These are phyloP conservation scores for Ctenodactylus gundi DNA, from an alignment of 2,113 vertebrate species.

Conservation along the genomic window DNA sequence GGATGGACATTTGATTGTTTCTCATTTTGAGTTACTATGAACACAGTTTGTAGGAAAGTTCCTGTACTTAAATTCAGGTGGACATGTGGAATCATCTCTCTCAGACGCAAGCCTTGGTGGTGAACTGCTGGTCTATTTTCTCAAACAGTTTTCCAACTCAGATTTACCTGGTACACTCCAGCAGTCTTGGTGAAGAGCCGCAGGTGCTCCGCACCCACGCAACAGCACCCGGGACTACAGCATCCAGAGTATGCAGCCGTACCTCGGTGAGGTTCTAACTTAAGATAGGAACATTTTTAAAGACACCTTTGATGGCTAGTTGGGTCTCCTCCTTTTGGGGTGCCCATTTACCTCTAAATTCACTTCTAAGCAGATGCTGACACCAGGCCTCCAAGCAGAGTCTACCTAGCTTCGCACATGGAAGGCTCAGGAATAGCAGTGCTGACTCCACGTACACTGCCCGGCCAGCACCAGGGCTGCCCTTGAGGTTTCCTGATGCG, in stretches of 20 bases:
- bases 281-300: background rate
- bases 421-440: background rate
- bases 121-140: background rate
- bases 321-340: background rate
- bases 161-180: background rate
- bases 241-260: background rate
- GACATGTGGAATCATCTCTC: background rate
- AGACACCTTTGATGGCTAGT: background rate
- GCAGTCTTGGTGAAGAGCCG: fast-evolving
- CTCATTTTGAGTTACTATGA: background rate
- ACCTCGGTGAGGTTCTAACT: background rate
- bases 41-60: background rate
- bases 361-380: background rate
- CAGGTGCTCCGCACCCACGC: background rate
- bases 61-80: background rate
- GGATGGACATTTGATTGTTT: background rate
- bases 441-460: background rate
- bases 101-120: background rate
- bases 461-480: background rate
- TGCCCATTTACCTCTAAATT: background rate
- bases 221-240: background rate
- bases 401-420: background rate
- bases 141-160: background rate
- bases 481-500: background rate
- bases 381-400: too few relatives aligned